These are phyloP conservation scores for Diglossa cyanea DNA, from an alignment of 2,797 vertebrate genomes.

Conservation along the genomic window DNA sequence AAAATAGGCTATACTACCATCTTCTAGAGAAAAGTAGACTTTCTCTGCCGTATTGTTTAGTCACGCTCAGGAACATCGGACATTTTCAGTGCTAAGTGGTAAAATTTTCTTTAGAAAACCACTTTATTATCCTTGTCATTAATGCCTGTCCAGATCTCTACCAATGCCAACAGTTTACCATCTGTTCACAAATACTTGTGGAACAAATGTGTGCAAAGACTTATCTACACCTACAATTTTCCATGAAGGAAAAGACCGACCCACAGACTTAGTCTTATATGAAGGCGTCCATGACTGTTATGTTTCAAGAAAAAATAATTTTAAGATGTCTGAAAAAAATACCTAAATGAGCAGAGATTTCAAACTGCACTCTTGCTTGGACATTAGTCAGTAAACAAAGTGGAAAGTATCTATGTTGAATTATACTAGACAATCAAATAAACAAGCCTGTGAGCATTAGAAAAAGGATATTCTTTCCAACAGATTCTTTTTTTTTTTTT, in stretches of 20 bases:
- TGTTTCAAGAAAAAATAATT: neutral
- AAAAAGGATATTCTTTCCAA: neutral
- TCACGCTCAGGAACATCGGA: neutral
- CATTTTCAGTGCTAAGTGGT: neutral
- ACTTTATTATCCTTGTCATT: conserved; percentile 32
- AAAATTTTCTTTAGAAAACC: conserved; percentile 1
- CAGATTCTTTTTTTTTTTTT: neutral
- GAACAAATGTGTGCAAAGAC: neutral
- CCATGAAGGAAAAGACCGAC: neutral
- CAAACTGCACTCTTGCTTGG: neutral
- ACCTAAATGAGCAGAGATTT: neutral
- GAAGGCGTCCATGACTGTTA: neutral
- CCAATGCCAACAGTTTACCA: neutral
- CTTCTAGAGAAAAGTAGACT: neutral
- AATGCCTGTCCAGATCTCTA: conserved; percentile 10
- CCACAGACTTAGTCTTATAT: neutral
- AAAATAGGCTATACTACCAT: neutral
- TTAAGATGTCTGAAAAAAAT: neutral
- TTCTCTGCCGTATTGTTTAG: neutral
- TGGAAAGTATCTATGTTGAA: neutral
- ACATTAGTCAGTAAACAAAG: neutral
- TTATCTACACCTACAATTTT: conserved; percentile 7
- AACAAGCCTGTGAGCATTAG: neutral
- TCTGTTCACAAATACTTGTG: conserved; percentile 24
- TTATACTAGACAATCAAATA: neutral